phyloP scores from a whole-genome alignment of 2,113 vertebrate species.

The Hippocampus mohnikei region DNA sequence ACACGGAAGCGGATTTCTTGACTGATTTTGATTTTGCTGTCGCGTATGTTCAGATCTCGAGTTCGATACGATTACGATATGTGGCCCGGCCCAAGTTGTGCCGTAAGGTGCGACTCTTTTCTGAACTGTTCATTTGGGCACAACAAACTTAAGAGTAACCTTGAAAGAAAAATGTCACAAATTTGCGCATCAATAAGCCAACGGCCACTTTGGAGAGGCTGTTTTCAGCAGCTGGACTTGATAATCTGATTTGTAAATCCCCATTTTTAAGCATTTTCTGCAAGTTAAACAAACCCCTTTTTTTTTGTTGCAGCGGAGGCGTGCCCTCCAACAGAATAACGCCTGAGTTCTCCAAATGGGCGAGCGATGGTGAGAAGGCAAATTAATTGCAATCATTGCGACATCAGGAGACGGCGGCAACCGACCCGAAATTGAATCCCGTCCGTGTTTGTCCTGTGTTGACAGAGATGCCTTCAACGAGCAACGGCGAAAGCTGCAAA shows the following conservation, averaged over 20 bases:
- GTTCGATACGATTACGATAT: no score
- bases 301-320: constrained; percentile 78
- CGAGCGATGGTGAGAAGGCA: constrained; percentile 82
- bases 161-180: background rate
- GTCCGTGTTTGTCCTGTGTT: background rate
- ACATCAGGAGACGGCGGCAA: no score
- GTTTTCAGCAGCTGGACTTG: background rate
- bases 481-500: constrained; percentile 95
- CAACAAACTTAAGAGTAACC: background rate
- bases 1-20: no score
- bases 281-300: background rate
- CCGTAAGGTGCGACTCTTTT: background rate
- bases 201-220: background rate
- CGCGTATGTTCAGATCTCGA: no score
- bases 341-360: constrained; percentile 97
- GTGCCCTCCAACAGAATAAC: constrained; percentile 96
- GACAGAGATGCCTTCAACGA: constrained; percentile 97
- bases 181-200: background rate
- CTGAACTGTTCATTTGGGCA: background rate
- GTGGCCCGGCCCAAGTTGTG: background rate
- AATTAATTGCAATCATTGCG: background rate
- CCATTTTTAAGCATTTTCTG: background rate
- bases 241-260: background rate
- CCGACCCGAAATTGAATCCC: background rate
- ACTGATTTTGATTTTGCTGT: no score